Base-by-base conservation (phyloP, 2,888 invertebrate genomes). In the Ametastegia equiseti region DNA sequence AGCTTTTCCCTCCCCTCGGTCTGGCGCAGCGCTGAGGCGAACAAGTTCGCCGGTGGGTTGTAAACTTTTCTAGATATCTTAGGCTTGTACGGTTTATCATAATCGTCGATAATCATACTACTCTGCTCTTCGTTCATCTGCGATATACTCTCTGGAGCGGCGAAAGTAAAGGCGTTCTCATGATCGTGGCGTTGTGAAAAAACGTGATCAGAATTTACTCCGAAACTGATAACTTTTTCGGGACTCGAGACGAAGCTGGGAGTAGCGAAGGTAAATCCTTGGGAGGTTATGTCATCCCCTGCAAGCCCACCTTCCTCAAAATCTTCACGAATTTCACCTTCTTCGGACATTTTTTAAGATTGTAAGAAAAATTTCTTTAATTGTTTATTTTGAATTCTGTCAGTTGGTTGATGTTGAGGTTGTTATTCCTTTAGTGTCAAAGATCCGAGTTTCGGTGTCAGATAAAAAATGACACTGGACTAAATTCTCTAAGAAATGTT, bases 241-340 rank as follows among this genome's bases (percentile, higher is more conserved):
- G 85, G 81, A 80, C 69, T 83, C 30, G 84, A 65, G 45, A 88
- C 78, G 60, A 84, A 23, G 33, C 78, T 86, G 45, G 89, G 88
- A 47, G 80, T 82, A 5, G 88, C 89, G 80, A 89, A 89, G 23
- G 84, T 82, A 82, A 88, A 89, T 4, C 69, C 33, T 45, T 82
- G 81, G 0, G 85, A 65, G 30, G 78, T 47, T 54, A 75, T 4
- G 47, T 80, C 79, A 1, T 69, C 47, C 30, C 83, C 82, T 1
- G 65, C 9, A 65, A 77, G 45, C 5, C 15, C 27, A 47, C 54
- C 54, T 13, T 75, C 54, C 0, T 75, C 54, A 11, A 54, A n/a
- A 27, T 54, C n/a, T 54, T 75, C 75, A 15, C 36, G 30, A 1
- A 30, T 2, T 36, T 75, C 73, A 33, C 7, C 36, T 36, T 75